Percentiles rank a stretch among this genome's conserved stretches.
phyloP scores from a whole-genome alignment of 1,140 invertebrate species.

The Sminthurides bifidus region DNA sequence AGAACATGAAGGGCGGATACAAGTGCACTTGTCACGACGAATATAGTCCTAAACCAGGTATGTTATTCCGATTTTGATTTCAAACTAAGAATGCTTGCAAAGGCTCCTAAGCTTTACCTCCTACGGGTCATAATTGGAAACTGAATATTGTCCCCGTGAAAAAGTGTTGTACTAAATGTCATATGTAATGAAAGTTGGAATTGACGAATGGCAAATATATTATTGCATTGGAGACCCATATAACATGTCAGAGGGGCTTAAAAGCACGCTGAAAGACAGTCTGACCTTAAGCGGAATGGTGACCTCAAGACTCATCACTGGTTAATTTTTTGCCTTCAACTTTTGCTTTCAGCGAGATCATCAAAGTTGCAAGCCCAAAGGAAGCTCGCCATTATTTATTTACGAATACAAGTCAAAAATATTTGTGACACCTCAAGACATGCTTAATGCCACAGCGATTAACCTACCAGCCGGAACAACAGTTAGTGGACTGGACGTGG shows the following conservation, averaged over 20 bases:
- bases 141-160: neutral
- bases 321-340: neutral
- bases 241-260: neutral
- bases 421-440: slow-evolving; percentile 1
- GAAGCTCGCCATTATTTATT: slow-evolving; percentile 1
- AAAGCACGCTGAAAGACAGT: neutral
- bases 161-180: too few species aligned
- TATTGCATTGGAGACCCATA: neutral
- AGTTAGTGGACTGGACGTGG: slow-evolving; percentile 7
- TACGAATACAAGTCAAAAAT: neutral
- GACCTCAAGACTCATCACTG: neutral
- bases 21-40: slow-evolving; percentile 49
- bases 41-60: slow-evolving; percentile 9
- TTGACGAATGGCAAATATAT: neutral
- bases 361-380: slow-evolving; percentile 8
- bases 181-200: too few species aligned
- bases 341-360: slow-evolving; percentile 4
- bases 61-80: neutral
- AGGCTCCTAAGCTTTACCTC: neutral
- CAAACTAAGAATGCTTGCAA: neutral
- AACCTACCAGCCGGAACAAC: neutral
- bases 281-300: neutral
- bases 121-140: neutral
- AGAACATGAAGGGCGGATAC: slow-evolving; percentile 66
- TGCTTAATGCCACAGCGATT: neutral